Conservation (phyloP, 2,888 invertebrate genomes). For the Patella ulyssiponensis region DNA sequence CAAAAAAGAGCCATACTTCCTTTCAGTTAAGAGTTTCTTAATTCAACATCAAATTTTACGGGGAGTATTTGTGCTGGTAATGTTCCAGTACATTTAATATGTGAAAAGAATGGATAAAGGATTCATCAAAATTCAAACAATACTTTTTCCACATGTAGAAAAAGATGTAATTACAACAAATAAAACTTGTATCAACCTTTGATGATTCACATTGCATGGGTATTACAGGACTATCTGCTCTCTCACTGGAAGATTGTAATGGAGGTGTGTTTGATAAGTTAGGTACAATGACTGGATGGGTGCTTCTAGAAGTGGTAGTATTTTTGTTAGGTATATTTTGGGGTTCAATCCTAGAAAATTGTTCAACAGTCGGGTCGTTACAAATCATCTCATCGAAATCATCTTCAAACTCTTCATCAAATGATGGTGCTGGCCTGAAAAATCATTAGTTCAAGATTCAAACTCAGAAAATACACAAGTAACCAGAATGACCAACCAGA, state of each 20-base stretch:
- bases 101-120: no score
- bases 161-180: no score
- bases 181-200: background rate
- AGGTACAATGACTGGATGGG: conserved; percentile 23
- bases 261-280: background rate
- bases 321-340: conserved; percentile 27
- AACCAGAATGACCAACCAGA: no score
- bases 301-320: conserved; percentile 11
- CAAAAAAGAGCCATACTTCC: no score
- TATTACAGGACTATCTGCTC: conserved; percentile 45
- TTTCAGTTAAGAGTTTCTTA: no score
- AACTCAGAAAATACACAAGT: no score
- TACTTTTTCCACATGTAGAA: no score
- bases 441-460: conserved; percentile 13
- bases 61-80: no score
- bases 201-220: conserved; percentile 38
- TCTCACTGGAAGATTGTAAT: background rate
- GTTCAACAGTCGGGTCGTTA: conserved; percentile 38
- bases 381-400: conserved; percentile 47
- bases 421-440: conserved; percentile 39
- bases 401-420: conserved; percentile 48
- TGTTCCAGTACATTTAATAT: no score
- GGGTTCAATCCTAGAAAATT: conserved; percentile 27
- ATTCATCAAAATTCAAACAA: no score
- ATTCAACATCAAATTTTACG: no score